phyloP scores from a whole-genome alignment of 2,797 vertebrate species.

The Falco peregrinus region DNA sequence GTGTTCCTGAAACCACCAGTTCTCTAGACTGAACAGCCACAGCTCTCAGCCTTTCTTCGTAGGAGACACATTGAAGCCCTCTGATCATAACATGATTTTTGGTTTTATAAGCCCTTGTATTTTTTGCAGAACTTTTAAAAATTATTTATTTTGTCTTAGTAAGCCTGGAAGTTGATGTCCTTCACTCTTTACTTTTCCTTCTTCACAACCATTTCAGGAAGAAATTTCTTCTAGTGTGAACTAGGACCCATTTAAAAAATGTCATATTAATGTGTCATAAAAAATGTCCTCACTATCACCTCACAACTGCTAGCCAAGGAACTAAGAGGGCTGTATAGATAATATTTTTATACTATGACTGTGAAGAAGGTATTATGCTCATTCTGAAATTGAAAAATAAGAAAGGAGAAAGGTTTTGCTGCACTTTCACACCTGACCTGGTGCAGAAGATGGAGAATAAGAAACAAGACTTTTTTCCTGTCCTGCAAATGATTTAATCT shows the following conservation, averaged over 20 bases:
- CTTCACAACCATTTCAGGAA: neutral
- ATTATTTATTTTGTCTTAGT: neutral
- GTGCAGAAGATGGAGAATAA: neutral
- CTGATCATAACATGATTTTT: neutral
- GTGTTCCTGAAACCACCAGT: too few relatives aligned
- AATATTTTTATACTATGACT: neutral
- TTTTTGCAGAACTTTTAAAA: neutral
- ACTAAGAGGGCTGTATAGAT: neutral
- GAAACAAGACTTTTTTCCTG: neutral
- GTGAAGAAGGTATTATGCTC: neutral
- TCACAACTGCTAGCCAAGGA: neutral
- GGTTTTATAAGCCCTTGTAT: too few relatives aligned
- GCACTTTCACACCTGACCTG: neutral
- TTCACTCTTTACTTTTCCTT: too few relatives aligned
- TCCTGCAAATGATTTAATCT: neutral
- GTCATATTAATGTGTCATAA: neutral
- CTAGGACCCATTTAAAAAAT: neutral
- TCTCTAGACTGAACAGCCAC: too few relatives aligned
- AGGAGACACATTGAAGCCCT: accelerated
- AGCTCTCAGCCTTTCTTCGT: neutral
- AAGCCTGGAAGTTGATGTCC: neutral
- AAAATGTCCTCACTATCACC: neutral
- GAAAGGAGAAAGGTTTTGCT: neutral
- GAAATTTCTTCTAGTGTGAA: neutral
- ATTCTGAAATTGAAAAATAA: neutral